Conservation (phyloP, 2,888 invertebrate genomes). For the Drosophila nr. perissopoda region DNA sequence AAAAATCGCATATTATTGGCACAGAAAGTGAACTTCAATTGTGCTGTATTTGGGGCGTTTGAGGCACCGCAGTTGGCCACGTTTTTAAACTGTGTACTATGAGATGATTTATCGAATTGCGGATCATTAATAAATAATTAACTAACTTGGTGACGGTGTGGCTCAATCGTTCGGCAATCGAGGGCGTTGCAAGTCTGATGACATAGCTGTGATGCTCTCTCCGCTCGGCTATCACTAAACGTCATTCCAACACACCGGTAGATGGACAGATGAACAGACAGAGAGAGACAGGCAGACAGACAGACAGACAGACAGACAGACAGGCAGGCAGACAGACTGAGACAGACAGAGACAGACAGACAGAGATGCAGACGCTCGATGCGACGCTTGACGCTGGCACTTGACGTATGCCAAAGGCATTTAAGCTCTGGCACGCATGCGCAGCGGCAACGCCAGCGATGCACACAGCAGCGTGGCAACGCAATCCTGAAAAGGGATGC, state of each 20-base stretch:
- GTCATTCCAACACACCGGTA: conserved; percentile 31
- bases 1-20: background rate
- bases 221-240: conserved; percentile 11
- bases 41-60: background rate
- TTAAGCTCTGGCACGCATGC: conserved; percentile 69
- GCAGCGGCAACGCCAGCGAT: conserved; percentile 41
- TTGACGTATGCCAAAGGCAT: conserved; percentile 75
- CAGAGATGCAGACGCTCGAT: conserved; percentile 22
- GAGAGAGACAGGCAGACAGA: background rate
- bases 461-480: conserved; percentile 28
- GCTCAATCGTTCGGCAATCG: too few species aligned
- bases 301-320: conserved; percentile 2
- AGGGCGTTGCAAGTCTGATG: conserved; percentile 7
- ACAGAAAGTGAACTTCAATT: background rate
- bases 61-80: too few species aligned
- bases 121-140: background rate
- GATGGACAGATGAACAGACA: conserved; percentile 6
- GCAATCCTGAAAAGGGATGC: conserved; percentile 52
- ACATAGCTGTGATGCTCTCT: conserved; percentile 21
- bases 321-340: background rate
- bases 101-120: background rate
- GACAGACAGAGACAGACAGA: background rate
- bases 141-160: background rate
- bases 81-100: background rate
- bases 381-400: conserved; percentile 51